Evolutionary conservation across 2,888 invertebrate genomes (phyloP).

Genomic region (Phalera bucephala): DNA sequence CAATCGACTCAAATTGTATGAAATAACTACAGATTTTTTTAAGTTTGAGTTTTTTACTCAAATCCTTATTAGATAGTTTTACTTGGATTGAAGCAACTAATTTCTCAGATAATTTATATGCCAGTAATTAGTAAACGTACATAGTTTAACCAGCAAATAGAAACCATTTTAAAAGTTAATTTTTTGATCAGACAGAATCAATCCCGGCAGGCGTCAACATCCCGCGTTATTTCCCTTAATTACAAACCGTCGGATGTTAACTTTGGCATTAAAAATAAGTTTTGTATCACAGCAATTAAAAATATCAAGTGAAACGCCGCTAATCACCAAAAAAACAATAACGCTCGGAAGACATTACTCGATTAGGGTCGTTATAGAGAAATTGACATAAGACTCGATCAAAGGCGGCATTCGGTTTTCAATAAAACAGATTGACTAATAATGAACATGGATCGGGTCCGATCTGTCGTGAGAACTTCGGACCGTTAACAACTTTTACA

Average conservation of each 20-base stretch:
- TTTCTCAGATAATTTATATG: too few relatives aligned
- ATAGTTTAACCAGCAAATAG: too few relatives aligned
- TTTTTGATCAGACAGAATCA: too few relatives aligned
- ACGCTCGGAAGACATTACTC: conserved; percentile 42
- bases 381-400: conserved; percentile 68
- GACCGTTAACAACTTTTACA: conserved; percentile 74
- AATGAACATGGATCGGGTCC: conserved; percentile 69
- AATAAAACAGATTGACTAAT: conserved; percentile 80
- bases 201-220: conserved; percentile 12
- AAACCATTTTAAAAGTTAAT: too few relatives aligned
- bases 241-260: conserved; percentile 2
- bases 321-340: conserved; percentile 57
- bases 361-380: conserved; percentile 50
- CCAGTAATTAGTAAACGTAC: too few relatives aligned
- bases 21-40: too few relatives aligned
- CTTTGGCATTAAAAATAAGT: conserved; percentile 8
- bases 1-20: too few relatives aligned
- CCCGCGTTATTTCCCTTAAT: not conserved
- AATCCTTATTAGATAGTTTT: too few relatives aligned
- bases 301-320: conserved; percentile 42
- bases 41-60: too few relatives aligned
- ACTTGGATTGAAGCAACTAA: too few relatives aligned
- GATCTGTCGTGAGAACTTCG: conserved; percentile 79
- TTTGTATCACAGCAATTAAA: conserved; percentile 32
- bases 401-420: conserved; percentile 69